Evolutionary conservation across 2,113 vertebrate genomes (phyloP), one percentile per base, ranked within the genome.

Genomic region (Accipiter virgatus): DNA sequence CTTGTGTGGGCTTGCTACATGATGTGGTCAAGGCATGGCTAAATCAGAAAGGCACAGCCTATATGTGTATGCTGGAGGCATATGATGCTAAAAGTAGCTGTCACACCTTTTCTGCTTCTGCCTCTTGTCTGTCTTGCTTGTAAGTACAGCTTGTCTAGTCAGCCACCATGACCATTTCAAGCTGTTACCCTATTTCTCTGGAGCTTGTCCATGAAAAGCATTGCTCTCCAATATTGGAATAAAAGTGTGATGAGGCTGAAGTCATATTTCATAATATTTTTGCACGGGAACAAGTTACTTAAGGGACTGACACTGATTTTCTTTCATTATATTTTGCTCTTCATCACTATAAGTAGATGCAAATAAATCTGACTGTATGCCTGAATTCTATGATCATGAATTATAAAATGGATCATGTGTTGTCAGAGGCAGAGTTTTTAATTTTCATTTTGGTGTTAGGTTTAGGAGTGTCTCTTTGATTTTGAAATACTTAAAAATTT

Each of bases 401-500:
- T 92, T 86, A 70, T 68, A 65, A 58, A 66, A 58, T 55, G 34
- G 40, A 92, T 85, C 66, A 55, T 8, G 2, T 78, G 79, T 86
- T 94, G 32, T 84, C 40, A 50, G 45, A 77, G 21, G 23, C 3
- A 61, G 29, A 81, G 21, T 48, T 94, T 92, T 97, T 90, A 21
- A 62, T 95, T 97, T 90, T 92, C 31, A 79, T 62, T 97, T 88
- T 95, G 61, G 20, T 21, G 42, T 90, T 91, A 92, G 34, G n/a
- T 13, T n/a, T 74, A n/a, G 22, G 38, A 92, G 13, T 6, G 5
- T 53, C 61, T 88, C 36, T 84, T 43, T 71, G 23, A 22, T 95
- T 93, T 96, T 94, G 71, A 96, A 97, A 88, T 81, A 82, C 19
- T 34, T 94, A 92, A 95, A 95, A 84, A 74, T 90, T 95, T 96